Conservation (phyloP, 2,888 invertebrate species). For the Cerceris rybyensis region DNA sequence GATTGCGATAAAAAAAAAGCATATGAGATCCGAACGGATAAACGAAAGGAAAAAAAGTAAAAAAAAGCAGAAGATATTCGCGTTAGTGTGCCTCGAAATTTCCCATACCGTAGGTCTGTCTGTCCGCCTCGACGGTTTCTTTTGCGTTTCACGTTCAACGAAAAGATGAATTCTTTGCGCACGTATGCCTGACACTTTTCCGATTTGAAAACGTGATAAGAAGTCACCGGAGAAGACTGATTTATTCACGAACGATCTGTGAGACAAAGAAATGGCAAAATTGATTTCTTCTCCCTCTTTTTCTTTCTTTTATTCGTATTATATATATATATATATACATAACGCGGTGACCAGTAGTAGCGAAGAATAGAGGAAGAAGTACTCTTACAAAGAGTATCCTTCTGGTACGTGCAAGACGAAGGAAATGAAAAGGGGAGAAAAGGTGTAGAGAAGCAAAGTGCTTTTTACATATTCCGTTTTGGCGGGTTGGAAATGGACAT, state of each 20-base stretch:
- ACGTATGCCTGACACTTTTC: constrained; percentile 76
- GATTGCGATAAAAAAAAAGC: too few relatives aligned
- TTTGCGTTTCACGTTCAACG: constrained; percentile 50
- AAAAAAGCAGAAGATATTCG: not conserved
- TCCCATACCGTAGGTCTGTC: constrained; percentile 33
- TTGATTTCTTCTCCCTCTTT: constrained; percentile 15
- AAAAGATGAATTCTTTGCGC: constrained; percentile 65
- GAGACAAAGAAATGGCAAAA: constrained; percentile 9
- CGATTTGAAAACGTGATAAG: constrained; percentile 69
- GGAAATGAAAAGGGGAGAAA: not conserved
- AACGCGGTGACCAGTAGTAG: not conserved
- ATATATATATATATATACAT: constrained; percentile 3
- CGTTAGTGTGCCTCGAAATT: constrained; percentile 17
- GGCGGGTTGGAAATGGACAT: not conserved
- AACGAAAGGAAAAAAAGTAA: not conserved
- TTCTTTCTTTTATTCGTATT: not conserved
- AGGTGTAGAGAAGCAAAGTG: not conserved
- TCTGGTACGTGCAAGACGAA: not conserved
- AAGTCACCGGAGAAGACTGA: constrained; percentile 76
- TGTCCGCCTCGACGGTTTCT: constrained; percentile 26
- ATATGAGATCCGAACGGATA: too few relatives aligned
- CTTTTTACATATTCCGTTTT: constrained; percentile 12
- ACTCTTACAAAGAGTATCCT: not conserved
- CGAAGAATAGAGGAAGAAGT: not conserved
- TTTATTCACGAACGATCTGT: constrained; percentile 63